Conservation (phyloP, 37 sponge, comb jelly and placozoan species). For the Beroe ovata region DNA sequence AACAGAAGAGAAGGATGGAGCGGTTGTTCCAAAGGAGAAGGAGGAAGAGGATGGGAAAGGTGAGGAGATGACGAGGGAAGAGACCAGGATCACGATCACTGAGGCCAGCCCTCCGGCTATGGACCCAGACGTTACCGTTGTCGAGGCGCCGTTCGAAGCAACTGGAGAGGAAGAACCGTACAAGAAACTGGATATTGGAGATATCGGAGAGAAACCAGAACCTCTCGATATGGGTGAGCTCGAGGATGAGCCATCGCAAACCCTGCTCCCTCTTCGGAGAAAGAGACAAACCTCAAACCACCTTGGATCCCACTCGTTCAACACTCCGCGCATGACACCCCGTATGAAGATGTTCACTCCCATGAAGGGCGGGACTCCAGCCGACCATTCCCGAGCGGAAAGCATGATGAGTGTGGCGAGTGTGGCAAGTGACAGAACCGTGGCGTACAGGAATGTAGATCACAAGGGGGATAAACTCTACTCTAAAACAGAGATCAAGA, state of each 20-base stretch:
- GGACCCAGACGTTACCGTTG: not conserved
- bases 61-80: not conserved
- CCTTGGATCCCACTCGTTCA: not conserved
- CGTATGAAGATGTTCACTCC: constrained; percentile 67
- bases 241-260: constrained; percentile 47
- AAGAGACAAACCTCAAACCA: constrained; percentile 5
- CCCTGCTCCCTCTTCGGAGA: constrained; percentile 22
- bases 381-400: constrained; percentile 4
- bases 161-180: constrained; percentile 2
- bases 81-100: constrained; percentile 6
- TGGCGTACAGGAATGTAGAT: constrained; percentile 63
- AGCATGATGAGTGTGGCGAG: constrained; percentile 17
- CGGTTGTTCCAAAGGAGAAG: not conserved
- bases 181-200: constrained; percentile 54
- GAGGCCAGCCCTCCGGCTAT: not conserved
- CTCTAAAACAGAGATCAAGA: constrained; percentile 36
- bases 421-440: constrained; percentile 35
- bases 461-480: constrained; percentile 65
- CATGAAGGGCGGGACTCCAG: constrained; percentile 59
- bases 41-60: not conserved
- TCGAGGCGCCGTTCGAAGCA: constrained; percentile 37
- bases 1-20: not conserved
- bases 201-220: constrained; percentile 64
- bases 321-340: constrained; percentile 44
- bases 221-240: constrained; percentile 54